Percentiles rank a stretch among this genome's conserved stretches.
phyloP scores from a whole-genome alignment of 2,888 invertebrate genomes.

The Onchidella celtica region DNA sequence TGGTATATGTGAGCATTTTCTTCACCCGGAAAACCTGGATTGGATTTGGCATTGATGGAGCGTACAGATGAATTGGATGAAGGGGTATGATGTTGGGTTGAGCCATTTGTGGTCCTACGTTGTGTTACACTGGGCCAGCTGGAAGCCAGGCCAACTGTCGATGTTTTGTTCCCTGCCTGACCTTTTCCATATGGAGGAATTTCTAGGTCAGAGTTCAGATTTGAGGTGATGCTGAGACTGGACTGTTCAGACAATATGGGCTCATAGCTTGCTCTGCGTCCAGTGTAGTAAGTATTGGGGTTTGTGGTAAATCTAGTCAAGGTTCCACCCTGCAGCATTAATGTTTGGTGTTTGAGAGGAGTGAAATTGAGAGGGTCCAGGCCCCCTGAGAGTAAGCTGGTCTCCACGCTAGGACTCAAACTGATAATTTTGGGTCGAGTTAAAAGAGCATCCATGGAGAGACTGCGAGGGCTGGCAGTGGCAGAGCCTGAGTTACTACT shows the following conservation, averaged over 20 bases:
- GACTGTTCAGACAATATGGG: slow-evolving; percentile 8
- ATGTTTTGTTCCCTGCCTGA: neutral
- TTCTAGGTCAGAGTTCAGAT: slow-evolving; percentile 13
- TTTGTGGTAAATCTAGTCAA: slow-evolving; percentile 47
- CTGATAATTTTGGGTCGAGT: slow-evolving; percentile 65
- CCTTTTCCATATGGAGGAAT: slow-evolving; percentile 25
- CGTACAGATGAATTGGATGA: slow-evolving; percentile 5
- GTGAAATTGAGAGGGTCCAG: slow-evolving; percentile 51
- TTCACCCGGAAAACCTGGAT: slow-evolving; percentile 8
- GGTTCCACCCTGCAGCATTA: slow-evolving; percentile 52
- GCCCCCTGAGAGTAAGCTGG: slow-evolving; percentile 55
- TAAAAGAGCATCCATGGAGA: slow-evolving; percentile 63
- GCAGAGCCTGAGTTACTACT: slow-evolving; percentile 51
- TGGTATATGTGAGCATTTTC: neutral
- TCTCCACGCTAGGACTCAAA: slow-evolving; percentile 62
- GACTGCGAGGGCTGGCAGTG: slow-evolving; percentile 52
- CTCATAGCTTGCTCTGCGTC: slow-evolving; percentile 41
- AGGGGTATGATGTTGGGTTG: neutral
- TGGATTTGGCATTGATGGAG: slow-evolving; percentile 17
- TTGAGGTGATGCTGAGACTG: neutral
- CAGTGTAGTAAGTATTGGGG: too few relatives aligned
- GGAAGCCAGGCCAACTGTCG: slow-evolving; percentile 53
- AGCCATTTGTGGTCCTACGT: slow-evolving; percentile 34
- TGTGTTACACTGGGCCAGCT: slow-evolving; percentile 53
- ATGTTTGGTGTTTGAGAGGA: slow-evolving; percentile 52